Evolutionary conservation across 2,888 invertebrate species (phyloP).

Genomic region (Watsonalla binaria): DNA sequence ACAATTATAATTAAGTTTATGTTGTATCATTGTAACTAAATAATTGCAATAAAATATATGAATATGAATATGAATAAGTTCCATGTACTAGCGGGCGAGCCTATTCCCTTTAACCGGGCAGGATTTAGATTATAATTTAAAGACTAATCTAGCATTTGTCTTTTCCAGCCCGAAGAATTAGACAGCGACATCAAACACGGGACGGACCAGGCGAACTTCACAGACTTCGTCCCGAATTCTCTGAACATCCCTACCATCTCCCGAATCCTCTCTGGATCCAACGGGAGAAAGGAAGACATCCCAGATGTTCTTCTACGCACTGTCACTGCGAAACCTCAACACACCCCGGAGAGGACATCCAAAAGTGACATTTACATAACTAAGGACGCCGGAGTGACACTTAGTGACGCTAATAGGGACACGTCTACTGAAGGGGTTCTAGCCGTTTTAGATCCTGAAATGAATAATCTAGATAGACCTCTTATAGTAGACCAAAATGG

Average conservation of each 20-base stretch:
- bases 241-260: slow-evolving; percentile 90
- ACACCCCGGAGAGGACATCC: slow-evolving; percentile 63
- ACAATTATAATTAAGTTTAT: no score
- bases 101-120: no score
- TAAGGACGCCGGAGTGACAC: slow-evolving; percentile 67
- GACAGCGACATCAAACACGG: slow-evolving; percentile 63
- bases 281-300: slow-evolving; percentile 89
- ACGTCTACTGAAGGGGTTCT: slow-evolving; percentile 70
- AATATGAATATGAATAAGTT: no score
- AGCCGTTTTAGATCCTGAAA: slow-evolving; percentile 72
- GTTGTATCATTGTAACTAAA: no score
- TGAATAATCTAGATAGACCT: slow-evolving; percentile 75
- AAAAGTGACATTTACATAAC: slow-evolving; percentile 64
- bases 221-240: slow-evolving; percentile 82
- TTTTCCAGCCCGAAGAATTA: slow-evolving; percentile 64
- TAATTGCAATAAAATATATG: no score
- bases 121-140: slow-evolving; percentile 2
- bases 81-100: no score
- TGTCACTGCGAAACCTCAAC: slow-evolving; percentile 79
- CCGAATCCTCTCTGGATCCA: slow-evolving; percentile 90
- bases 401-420: slow-evolving; percentile 63
- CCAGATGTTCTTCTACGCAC: slow-evolving; percentile 86
- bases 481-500: slow-evolving; percentile 68
- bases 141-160: slow-evolving; percentile 7
- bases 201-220: slow-evolving; percentile 73